Evolutionary conservation across 2,113 vertebrate genomes (phyloP).

Genomic region (Emydura subglobosa): DNA sequence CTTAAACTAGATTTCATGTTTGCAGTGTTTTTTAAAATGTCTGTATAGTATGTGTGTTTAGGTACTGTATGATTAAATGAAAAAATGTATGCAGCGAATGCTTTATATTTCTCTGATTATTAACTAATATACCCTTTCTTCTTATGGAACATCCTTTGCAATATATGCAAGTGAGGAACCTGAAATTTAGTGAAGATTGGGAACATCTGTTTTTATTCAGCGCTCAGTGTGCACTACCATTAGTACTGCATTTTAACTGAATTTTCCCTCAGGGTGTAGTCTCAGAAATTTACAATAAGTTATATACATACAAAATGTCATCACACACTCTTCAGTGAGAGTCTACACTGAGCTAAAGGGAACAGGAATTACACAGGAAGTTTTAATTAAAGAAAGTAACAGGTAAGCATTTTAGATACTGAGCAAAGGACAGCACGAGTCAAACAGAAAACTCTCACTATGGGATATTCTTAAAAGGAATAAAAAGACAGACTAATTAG

Average conservation of each 20-base stretch:
- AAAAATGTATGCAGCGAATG: neutral
- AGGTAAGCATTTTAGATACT: neutral
- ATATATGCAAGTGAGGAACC: neutral
- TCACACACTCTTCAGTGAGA: neutral
- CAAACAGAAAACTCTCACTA: neutral
- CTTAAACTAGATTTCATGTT: neutral
- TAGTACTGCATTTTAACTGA: neutral
- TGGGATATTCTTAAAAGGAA: neutral
- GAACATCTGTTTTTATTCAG: neutral
- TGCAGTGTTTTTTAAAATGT: neutral
- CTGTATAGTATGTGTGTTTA: neutral
- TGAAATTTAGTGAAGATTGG: neutral
- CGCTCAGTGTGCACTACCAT: neutral
- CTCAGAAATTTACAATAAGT: neutral
- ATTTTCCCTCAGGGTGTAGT: rapidly evolving
- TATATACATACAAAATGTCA: neutral
- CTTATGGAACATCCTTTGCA: neutral
- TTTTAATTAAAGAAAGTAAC: neutral
- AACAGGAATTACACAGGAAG: neutral
- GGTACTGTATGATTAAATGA: neutral
- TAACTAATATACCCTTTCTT: neutral
- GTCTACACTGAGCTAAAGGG: neutral
- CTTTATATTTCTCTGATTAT: neutral
- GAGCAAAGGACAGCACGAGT: neutral
- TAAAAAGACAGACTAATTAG: neutral